Conservation (phyloP, 1,140 invertebrate genomes). For the Campoletis sonorensis region DNA sequence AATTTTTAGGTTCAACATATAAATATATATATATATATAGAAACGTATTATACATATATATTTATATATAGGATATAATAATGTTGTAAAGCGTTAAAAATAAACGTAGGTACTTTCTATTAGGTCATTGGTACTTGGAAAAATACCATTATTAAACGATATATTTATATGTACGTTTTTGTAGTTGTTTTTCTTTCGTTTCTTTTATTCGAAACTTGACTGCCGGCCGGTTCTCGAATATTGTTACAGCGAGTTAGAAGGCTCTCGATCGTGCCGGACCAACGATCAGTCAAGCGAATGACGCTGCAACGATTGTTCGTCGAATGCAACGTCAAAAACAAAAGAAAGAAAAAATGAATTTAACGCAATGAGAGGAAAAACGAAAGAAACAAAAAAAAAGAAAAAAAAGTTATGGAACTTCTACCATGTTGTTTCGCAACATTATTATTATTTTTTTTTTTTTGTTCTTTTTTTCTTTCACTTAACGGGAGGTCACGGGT, state of each 20-base stretch:
- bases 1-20: conserved; percentile 41
- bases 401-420: conserved; percentile 68
- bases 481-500: conserved; percentile 73
- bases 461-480: conserved; percentile 56
- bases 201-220: neutral
- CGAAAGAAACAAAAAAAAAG: conserved; percentile 54
- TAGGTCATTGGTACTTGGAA: conserved; percentile 68
- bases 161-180: conserved; percentile 1
- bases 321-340: neutral
- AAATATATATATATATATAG: no score
- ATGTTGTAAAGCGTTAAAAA: conserved; percentile 63
- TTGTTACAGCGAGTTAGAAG: no score
- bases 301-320: neutral
- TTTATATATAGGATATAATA: no score
- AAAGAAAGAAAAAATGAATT: neutral
- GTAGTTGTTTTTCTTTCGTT: conserved; percentile 21
- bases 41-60: no score
- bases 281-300: no score
- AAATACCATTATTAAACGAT: conserved; percentile 51
- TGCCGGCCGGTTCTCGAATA: neutral
- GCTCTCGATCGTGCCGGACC: no score
- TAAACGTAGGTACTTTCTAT: conserved; percentile 61
- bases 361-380: conserved; percentile 48
- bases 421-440: conserved; percentile 65
- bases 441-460: conserved; percentile 3